Conservation (phyloP, 2,797 vertebrate species). For the Molossus alvarezi region DNA sequence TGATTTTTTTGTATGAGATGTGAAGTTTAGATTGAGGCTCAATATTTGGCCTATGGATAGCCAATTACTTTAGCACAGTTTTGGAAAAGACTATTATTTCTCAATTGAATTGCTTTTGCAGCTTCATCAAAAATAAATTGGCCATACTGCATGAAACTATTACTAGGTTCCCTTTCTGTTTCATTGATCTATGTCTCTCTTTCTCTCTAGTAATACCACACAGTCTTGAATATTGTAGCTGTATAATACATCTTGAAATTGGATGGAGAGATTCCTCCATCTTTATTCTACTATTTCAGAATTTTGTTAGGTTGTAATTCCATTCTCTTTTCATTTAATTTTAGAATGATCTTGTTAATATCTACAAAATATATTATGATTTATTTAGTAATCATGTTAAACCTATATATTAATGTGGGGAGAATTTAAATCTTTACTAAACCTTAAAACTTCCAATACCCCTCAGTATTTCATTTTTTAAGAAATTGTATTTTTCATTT, state of each 20-base stretch:
- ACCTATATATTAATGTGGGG: background rate
- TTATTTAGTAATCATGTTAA: conserved; percentile 40
- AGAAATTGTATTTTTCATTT: conserved; percentile 16
- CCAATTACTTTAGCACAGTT: conserved; percentile 6
- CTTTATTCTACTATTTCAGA: conserved; percentile 26
- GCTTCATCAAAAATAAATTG: conserved; percentile 48
- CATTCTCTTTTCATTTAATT: background rate
- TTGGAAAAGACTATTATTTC: conserved; percentile 47
- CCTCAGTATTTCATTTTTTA: conserved; percentile 5
- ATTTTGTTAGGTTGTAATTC: background rate
- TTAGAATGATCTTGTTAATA: conserved; percentile 16
- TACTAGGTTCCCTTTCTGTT: conserved; percentile 3
- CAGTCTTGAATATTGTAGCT: background rate
- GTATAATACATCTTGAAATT: conserved; percentile 19
- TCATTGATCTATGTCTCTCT: background rate
- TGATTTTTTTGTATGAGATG: conserved; percentile 39
- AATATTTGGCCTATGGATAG: conserved; percentile 23
- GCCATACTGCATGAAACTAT: background rate
- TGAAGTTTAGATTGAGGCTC: conserved; percentile 54
- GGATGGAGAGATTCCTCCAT: background rate
- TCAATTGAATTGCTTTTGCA: conserved; percentile 36
- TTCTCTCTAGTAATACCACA: background rate
- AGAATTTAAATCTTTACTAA: conserved; percentile 3
- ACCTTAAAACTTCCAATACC: background rate
- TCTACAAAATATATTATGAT: background rate